Evolutionary conservation across 2,888 invertebrate species (phyloP).

Genomic region (Troglohyphantes excavatus): DNA sequence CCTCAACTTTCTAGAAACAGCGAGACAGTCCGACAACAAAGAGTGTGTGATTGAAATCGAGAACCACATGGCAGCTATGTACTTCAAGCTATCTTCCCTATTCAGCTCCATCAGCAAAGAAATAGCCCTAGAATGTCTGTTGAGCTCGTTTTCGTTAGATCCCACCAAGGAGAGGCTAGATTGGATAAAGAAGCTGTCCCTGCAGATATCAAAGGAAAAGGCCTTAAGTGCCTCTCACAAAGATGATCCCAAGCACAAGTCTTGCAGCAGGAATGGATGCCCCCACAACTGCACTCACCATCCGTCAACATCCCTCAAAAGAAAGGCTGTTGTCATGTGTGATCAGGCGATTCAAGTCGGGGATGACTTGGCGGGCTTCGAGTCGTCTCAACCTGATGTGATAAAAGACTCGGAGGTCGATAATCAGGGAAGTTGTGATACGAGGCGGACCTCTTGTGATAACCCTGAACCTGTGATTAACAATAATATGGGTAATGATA

Average conservation of each 20-base stretch:
- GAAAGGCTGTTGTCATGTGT: conserved; percentile 63
- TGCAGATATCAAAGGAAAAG: conserved; percentile 68
- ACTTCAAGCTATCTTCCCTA: conserved; percentile 86
- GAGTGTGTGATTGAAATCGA: conserved; percentile 84
- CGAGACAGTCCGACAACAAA: conserved; percentile 60
- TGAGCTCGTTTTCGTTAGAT: conserved; percentile 90
- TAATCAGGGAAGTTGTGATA: conserved; percentile 32
- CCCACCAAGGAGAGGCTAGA: conserved; percentile 87
- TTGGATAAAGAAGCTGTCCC: conserved; percentile 83
- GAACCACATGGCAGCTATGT: conserved; percentile 86
- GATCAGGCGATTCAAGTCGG: conserved; percentile 73
- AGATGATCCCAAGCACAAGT: conserved; percentile 43
- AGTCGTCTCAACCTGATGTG: neutral
- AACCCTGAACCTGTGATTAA: neutral
- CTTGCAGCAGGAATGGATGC: conserved; percentile 35
- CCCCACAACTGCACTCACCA: neutral
- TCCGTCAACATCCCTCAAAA: conserved; percentile 20
- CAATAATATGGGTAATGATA: neutral
- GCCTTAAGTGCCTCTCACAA: conserved; percentile 32
- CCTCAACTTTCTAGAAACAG: conserved; percentile 88
- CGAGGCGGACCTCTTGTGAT: neutral
- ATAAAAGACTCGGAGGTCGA: neutral
- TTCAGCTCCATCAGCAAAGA: conserved; percentile 85
- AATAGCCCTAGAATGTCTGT: conserved; percentile 87
- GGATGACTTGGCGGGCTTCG: conserved; percentile 50